These are phyloP conservation scores for Galemys pyrenaicus DNA, from an alignment of 2,113 vertebrate species.

Conservation along the genomic window DNA sequence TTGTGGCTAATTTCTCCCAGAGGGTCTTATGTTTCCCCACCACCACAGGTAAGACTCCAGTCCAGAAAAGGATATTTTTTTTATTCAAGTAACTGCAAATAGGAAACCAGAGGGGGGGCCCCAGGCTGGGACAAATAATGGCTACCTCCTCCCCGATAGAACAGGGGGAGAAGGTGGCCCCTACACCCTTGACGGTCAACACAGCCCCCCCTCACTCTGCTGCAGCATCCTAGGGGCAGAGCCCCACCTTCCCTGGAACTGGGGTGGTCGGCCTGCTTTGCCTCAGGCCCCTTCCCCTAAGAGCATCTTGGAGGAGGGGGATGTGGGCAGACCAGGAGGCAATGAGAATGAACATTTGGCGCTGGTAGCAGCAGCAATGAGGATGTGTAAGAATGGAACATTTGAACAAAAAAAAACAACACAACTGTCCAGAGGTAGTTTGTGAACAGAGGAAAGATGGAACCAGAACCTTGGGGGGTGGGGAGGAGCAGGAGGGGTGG, in stretches of 20 bases:
- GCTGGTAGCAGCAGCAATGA: constrained; percentile 83
- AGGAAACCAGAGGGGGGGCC: constrained; percentile 84
- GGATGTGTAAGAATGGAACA: constrained; percentile 84
- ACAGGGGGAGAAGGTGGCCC: constrained; percentile 32
- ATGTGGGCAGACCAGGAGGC: background rate
- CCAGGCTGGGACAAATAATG: constrained; percentile 59
- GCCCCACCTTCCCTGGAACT: constrained; percentile 67
- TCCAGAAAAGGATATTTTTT: constrained; percentile 84
- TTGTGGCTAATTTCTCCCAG: constrained; percentile 47
- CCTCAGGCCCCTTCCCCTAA: constrained; percentile 44
- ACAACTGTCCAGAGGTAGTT: constrained; percentile 90
- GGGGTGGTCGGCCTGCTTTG: constrained; percentile 33
- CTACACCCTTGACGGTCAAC: background rate
- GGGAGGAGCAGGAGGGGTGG: constrained; percentile 42
- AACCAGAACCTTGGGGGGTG: constrained; percentile 76
- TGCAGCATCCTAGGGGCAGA: constrained; percentile 68
- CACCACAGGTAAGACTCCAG: background rate
- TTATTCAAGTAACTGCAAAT: constrained; percentile 91
- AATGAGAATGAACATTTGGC: constrained; percentile 64
- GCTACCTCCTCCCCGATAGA: constrained; percentile 41
- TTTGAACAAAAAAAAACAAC: constrained; percentile 75
- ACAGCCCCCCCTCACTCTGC: constrained; percentile 47
- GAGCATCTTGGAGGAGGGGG: constrained; percentile 13
- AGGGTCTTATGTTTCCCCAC: background rate
- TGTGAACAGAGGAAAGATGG: constrained; percentile 85